Base-by-base conservation (phyloP, 2,113 vertebrate species). In the Crotalus helleri region DNA sequence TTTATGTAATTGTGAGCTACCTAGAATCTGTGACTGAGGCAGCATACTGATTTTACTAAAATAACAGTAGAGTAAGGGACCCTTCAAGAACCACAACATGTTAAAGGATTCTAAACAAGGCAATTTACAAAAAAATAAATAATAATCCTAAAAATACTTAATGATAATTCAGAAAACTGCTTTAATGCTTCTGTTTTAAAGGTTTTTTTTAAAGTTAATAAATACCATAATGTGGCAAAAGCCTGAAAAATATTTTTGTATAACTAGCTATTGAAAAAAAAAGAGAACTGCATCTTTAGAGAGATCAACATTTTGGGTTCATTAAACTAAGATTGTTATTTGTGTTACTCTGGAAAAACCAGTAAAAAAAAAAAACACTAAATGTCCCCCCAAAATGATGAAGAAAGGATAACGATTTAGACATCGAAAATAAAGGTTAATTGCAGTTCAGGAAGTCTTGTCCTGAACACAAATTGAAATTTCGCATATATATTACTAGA, bases 341-440 rank as follows among this genome's bases (percentile, higher is more conserved):
- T 93, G 33, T 94, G 61, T 39, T 95, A 95, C 88, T 95, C 61
- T 54, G 89, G 90, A 55, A 96, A 95, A 93, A 92, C 87, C 4
- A 93, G 90, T 44, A 44, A 44, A 44, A 3, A 26, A 89, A 89
- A 94, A 93, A 24, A 0, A 0, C 93, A 93, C 59, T 88, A 89
- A 69, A 93, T 95, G 81, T 89, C 93, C 89, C 89, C 93, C 23
- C 9, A 87, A 93, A 81, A 93, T 57, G 89, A 91, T 90, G 92
- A 96, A 88, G 15, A 93, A 92, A 4, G 0, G 89, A 89, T 91
- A 4, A 0, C 15, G 89, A 96, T 95, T 90, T 86, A 59, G 54
- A 90, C 94, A 0, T 17, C 85, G 89, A 91, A 95, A 93, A 17
- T 51, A 5, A 24, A 74, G 61, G 33, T 91, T 92, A 51, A 39